Evolutionary conservation across 2,888 invertebrate genomes (phyloP), one percentile per base, ranked within the genome.

Genomic region (Lissocephala sabroskyi): DNA sequence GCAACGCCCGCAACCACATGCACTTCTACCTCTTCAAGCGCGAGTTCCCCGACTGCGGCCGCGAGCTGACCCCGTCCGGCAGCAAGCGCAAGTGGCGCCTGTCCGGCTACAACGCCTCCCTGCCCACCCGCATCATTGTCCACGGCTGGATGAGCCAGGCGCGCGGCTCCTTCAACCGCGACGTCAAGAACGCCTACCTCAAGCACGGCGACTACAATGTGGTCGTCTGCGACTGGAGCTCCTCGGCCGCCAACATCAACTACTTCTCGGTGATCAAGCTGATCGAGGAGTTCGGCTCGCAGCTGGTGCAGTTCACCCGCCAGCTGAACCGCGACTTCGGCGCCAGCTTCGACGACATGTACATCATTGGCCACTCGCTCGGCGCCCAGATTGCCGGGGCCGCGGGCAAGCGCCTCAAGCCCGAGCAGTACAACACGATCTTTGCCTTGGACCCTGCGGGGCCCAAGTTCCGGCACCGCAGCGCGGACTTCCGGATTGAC

Each of bases 371-470:
- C 0, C 85, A 85, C 32, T 84, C 84, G 3, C 51, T 85, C 41
- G 85, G 85, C 4, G 85, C 81, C 0, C 85, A 85, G 52, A 61
- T 83, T 4, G 75, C 76, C 0, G 83, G 85, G 0, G 53, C 84
- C 0, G 79, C 82, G 0, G 85, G 84, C 3, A 79, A 77, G 42
- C 46, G 41, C 0, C 56, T 81, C 2, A 59, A 60, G 33, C 78
- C 79, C 0, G 59, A 70, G 14, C 73, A 68, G 18, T 70, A 77
- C 19, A 78, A 80, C 14, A 79, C 81, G 1, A 81, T 83, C n/a
- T 79, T 81, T 54, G 85, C 80, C 0, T 50, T 85, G 16, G 85
- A 85, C 56, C 85, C 85, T 0, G 85, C 85, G 0, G 80, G 73
- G 0, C 82, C 84, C 1, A 62, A 64, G 18, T 84, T 83, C 17